Percentiles rank a stretch among this genome's conserved stretches.
Conservation (phyloP, 2,797 vertebrate species). For the Sorex maritimensis region DNA sequence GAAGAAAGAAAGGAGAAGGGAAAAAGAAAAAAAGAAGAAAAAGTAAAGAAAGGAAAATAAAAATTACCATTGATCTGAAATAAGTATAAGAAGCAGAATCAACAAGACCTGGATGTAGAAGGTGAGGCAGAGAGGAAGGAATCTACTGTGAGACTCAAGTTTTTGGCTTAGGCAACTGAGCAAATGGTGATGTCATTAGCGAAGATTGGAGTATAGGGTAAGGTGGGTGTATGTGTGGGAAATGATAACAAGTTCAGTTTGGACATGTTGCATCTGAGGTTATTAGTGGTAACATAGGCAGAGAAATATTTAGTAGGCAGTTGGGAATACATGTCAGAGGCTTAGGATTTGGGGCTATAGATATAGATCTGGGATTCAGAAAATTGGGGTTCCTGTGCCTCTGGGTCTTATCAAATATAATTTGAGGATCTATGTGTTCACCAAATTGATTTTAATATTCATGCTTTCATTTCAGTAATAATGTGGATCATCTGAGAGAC, state of each 20-base stretch:
- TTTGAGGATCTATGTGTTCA: background rate
- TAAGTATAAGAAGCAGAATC: slow-evolving; percentile 60
- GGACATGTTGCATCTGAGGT: slow-evolving; percentile 69
- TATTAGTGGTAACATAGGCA: slow-evolving; percentile 49
- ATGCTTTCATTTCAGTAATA: slow-evolving; percentile 33
- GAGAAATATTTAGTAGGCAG: slow-evolving; percentile 66
- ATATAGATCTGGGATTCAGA: background rate
- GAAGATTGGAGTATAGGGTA: slow-evolving; percentile 77
- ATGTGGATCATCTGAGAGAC: slow-evolving; percentile 30
- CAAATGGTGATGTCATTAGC: slow-evolving; percentile 75
- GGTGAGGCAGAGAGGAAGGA: slow-evolving; percentile 59
- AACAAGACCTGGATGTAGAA: slow-evolving; percentile 49
- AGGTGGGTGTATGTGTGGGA: slow-evolving; percentile 77
- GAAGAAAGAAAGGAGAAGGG: too few relatives aligned
- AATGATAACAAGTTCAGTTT: slow-evolving; percentile 78
- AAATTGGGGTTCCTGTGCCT: background rate
- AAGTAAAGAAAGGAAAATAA: background rate
- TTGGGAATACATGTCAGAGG: slow-evolving; percentile 70
- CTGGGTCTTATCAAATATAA: background rate
- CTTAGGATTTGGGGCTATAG: background rate
- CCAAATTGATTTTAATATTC: slow-evolving; percentile 27
- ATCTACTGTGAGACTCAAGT: slow-evolving; percentile 23
- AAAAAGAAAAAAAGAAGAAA: too few relatives aligned
- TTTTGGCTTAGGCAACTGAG: slow-evolving; percentile 68
- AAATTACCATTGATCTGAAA: slow-evolving; percentile 31